A percentile compares a stretch with the other conserved stretches of the same genome.
phyloP scores from a whole-genome alignment of 64 coral and sea anemone species.

The Hydrozoanthus tunicans region DNA sequence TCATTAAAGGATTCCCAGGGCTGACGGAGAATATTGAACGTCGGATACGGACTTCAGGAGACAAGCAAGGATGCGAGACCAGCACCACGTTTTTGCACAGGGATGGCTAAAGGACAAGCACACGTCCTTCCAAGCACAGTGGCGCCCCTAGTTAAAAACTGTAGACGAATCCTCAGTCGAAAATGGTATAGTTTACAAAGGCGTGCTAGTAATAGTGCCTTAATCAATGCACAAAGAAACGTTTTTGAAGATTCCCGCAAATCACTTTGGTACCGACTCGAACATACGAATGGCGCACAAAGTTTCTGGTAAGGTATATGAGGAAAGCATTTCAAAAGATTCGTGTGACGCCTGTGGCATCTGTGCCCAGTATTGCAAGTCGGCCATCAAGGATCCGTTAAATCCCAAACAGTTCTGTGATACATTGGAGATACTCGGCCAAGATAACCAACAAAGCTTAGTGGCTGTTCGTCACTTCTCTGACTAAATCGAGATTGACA shows the following conservation, averaged over 20 bases:
- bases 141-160: slow-evolving; percentile 26
- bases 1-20: not conserved
- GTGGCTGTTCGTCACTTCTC: slow-evolving; percentile 42
- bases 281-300: not conserved
- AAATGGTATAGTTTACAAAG: no score
- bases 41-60: slow-evolving; percentile 8
- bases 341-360: no score
- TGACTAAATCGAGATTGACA: not conserved
- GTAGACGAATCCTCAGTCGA: not conserved
- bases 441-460: slow-evolving; percentile 2
- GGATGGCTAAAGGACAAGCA: slow-evolving; percentile 58
- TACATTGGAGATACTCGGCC: not conserved
- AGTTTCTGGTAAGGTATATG: no score
- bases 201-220: not conserved
- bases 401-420: not conserved
- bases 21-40: slow-evolving; percentile 19
- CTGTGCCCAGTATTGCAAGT: not conserved
- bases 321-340: no score
- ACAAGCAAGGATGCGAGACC: slow-evolving; percentile 52
- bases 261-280: no score
- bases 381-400: slow-evolving; percentile 10
- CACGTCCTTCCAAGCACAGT: not conserved
- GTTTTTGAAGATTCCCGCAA: no score
- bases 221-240: no score
- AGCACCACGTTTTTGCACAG: slow-evolving; percentile 18